These are phyloP conservation scores for Orchesella flavescens DNA, from an alignment of 2,888 invertebrate genomes.

Conservation along the genomic window DNA sequence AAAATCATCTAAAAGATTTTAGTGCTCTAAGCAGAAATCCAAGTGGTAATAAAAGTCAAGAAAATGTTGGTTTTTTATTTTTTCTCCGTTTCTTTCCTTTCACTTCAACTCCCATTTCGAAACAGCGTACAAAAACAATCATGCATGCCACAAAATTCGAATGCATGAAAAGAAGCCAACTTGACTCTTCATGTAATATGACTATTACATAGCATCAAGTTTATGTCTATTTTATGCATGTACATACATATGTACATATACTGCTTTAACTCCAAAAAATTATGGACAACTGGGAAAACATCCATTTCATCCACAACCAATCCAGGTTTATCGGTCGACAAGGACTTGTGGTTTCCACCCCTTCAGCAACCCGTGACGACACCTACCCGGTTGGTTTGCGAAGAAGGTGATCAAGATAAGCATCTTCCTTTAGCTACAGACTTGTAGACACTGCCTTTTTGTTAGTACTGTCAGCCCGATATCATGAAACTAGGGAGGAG, in stretches of 20 bases:
- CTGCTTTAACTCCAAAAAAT: no score
- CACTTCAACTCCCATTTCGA: background rate
- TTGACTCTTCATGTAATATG: no score
- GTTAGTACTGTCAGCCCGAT: conserved; percentile 4
- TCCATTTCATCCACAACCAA: no score
- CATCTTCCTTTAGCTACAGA: background rate
- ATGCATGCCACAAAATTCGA: no score
- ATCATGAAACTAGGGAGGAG: background rate
- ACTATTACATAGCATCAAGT: no score
- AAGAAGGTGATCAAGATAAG: conserved; percentile 55
- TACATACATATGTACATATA: no score
- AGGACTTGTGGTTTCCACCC: conserved; percentile 57
- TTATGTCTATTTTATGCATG: no score
- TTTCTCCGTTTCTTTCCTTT: background rate
- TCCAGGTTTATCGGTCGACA: conserved; percentile 22
- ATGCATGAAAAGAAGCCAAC: no score
- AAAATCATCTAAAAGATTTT: background rate
- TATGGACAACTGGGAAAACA: no score
- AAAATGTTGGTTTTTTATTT: background rate
- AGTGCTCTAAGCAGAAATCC: background rate
- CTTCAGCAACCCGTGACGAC: conserved; percentile 61
- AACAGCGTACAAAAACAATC: no score
- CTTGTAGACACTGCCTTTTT: background rate
- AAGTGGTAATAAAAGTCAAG: background rate
- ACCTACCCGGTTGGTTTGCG: conserved; percentile 55